These are phyloP conservation scores for Irena cyanogastra DNA, from an alignment of 2,113 vertebrate species.

Conservation along the genomic window DNA sequence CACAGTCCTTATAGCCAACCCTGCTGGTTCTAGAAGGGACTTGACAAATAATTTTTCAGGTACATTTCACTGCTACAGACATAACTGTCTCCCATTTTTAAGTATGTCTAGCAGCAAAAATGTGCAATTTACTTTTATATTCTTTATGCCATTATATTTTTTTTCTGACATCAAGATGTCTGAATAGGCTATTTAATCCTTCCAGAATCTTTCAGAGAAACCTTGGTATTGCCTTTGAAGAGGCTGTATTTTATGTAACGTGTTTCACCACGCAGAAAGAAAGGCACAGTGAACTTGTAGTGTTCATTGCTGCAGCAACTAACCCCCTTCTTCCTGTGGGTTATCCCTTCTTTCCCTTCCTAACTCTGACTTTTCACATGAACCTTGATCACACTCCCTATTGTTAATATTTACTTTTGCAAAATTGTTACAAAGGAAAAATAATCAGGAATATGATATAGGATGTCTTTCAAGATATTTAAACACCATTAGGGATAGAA, in stretches of 20 bases:
- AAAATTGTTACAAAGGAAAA: background rate
- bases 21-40: background rate
- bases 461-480: background rate
- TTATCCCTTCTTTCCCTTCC: background rate
- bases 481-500: background rate
- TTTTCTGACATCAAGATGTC: background rate
- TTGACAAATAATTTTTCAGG: background rate
- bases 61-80: background rate
- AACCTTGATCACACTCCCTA: background rate
- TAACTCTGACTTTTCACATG: background rate
- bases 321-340: background rate
- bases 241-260: background rate
- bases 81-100: background rate
- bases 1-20: background rate
- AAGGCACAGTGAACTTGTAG: background rate
- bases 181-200: background rate
- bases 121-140: background rate
- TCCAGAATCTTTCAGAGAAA: conserved; percentile 10
- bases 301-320: background rate
- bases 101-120: background rate
- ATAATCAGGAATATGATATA: background rate
- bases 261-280: background rate
- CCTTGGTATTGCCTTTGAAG: background rate
- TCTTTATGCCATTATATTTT: background rate
- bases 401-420: background rate